Evolutionary conservation across 1,140 invertebrate species (phyloP), one percentile per base, ranked within the genome.

Genomic region (Lucilia cuprina): DNA sequence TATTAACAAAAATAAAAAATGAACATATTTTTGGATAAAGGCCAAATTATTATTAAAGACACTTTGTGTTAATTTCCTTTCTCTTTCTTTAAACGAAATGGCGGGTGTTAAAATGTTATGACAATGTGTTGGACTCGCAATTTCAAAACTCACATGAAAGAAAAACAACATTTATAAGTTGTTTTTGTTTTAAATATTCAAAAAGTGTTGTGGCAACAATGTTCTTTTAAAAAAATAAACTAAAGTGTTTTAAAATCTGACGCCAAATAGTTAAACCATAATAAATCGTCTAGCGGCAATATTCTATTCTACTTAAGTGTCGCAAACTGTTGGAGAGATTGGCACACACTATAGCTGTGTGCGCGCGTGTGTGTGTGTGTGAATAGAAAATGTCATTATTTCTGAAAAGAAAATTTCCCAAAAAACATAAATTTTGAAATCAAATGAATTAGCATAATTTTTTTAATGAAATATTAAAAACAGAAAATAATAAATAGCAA

Each of bases 21-120:
- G 55, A 60, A 60, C 13, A 60, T 17, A n/a, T 60, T 60, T 60
- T 60, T 60, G 55, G 55, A 60, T 60, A n/a, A n/a, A n/a, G 55
- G 55, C 55, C 55, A 60, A 60, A 60, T 60, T 60, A 60, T 60
- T 60, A 60, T n/a, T n/a, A 60, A 60, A 60, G 55, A 60, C 55
- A 60, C n/a, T 60, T 60, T 60, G 55, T 60, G 41, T 60, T n/a
- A 60, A 60, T n/a, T 60, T 60, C 14, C n/a, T 60, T 0, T 17
- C 7, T 17, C n/a, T 60, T 60, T 60, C 13, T n/a, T n/a, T n/a
- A 2, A 60, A 14, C 2, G 55, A 60, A 60, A 60, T 60, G 55
- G 55, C 55, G 55, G 55, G 55, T 60, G 55, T 60, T 60, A 17
- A 60, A 60, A 17, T 17, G 55, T 60, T 60, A 14, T 17, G 55